phyloP scores from a whole-genome alignment of 2,888 invertebrate genomes.

The Boloria selene region DNA sequence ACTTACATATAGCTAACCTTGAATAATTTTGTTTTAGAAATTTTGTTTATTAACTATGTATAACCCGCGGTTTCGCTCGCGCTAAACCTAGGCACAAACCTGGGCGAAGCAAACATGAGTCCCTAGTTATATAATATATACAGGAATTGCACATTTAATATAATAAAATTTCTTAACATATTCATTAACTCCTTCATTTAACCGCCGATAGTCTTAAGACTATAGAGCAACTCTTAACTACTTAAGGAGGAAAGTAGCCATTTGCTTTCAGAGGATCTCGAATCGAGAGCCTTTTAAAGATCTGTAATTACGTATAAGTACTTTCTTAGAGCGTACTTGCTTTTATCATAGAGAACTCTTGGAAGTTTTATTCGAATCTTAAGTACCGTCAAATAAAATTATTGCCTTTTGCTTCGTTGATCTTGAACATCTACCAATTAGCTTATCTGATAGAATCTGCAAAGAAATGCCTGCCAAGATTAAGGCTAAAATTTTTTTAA shows the following conservation, averaged over 20 bases:
- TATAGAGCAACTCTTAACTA: constrained; percentile 35
- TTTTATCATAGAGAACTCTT: constrained; percentile 15
- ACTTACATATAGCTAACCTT: too few relatives aligned
- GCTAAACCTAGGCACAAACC: too few relatives aligned
- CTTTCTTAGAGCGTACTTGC: constrained; percentile 23
- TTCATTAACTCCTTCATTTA: constrained; percentile 5
- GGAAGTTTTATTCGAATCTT: neutral
- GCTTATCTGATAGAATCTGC: too few relatives aligned
- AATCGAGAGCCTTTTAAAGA: constrained; percentile 34
- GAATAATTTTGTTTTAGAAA: too few relatives aligned
- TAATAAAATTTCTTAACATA: neutral
- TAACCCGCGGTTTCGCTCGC: too few relatives aligned
- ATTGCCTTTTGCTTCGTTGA: neutral
- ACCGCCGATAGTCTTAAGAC: constrained; percentile 15
- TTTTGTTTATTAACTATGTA: too few relatives aligned
- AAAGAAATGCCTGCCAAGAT: neutral
- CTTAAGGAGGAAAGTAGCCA: constrained; percentile 33
- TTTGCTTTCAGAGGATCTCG: constrained; percentile 33
- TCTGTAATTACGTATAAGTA: constrained; percentile 34
- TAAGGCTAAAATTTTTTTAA: neutral
- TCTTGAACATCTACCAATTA: too few relatives aligned
- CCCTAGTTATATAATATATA: too few relatives aligned
- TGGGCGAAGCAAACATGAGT: too few relatives aligned
- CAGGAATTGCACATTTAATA: neutral
- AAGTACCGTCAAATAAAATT: constrained; percentile 5